Evolutionary conservation across 2,797 vertebrate species (phyloP), one percentile per base, ranked within the genome.

Genomic region (Smutsia temminckii): DNA sequence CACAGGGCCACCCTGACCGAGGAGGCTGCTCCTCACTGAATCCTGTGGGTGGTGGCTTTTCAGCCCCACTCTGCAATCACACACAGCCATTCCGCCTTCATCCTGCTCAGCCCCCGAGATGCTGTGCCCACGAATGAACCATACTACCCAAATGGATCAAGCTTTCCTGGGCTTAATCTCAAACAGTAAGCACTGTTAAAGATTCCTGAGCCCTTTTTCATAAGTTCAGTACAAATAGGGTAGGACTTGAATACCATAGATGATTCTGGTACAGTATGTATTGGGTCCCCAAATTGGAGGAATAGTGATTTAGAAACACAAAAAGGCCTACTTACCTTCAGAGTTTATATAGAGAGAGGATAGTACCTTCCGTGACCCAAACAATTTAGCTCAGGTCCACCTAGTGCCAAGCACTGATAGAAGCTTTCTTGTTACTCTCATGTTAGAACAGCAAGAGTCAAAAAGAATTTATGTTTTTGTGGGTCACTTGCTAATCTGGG

Each of bases 371-470:
- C 49, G 53, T 11, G 40, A 89, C 20, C 11, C 6, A 8, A 20
- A 40, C 8, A 25, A 29, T 40, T 55, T 85, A 12, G 13, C 27
- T 78, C 34, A 66, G 59, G n/a, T 16, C 13, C 34, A 64, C 11
- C 51, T 34, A 32, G 21, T 42, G 40, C 11, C 10, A 20, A 78
- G 23, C 37, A 81, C 32, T 8, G 0, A 59, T 5, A 53, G 66
- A 81, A 8, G 3, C 9, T 90, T 85, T 63, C 53, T 63, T 49
- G n/a, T 18, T 55, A 90, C 46, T 86, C 17, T 51, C 64, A 85
- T 53, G 13, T 85, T 72, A 74, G 94, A 94, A 32, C 37, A 87
- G 27, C n/a, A 51, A 88, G 79, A 89, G 40, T 69, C 78, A 77
- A 79, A 89, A 94, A 89, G 69, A 93, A 40, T 18, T 4, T 32